Evolutionary conservation across 2,888 invertebrate species (phyloP).

Genomic region (Idaea biselata): DNA sequence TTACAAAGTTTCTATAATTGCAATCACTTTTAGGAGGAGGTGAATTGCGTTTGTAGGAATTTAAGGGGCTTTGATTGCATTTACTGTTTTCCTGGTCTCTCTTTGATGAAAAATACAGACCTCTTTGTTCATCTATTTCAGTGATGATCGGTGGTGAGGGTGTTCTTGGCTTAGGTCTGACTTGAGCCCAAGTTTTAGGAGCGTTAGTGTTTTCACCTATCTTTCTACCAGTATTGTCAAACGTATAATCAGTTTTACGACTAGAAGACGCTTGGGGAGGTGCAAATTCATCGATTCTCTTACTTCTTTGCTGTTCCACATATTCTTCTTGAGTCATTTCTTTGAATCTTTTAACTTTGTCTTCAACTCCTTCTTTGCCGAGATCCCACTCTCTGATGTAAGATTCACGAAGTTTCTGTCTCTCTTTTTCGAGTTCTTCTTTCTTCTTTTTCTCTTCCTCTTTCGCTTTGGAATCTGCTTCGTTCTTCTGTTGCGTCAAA

Average conservation of each 20-base stretch:
- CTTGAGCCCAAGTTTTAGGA: conserved; percentile 62
- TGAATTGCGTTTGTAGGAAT: conserved; percentile 3
- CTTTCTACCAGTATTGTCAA: conserved; percentile 57
- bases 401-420: conserved; percentile 73
- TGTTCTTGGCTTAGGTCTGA: conserved; percentile 48
- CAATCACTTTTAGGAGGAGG: conserved; percentile 45
- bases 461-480: conserved; percentile 67
- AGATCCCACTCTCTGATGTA: conserved; percentile 87
- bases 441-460: conserved; percentile 61
- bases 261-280: conserved; percentile 74
- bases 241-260: conserved; percentile 41
- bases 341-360: conserved; percentile 63
- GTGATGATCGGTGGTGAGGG: conserved; percentile 51
- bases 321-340: conserved; percentile 89
- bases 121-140: conserved; percentile 47
- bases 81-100: conserved; percentile 18
- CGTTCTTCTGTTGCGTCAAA: conserved; percentile 71
- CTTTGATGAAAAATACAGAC: conserved; percentile 57
- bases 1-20: no score
- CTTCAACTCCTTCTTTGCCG: conserved; percentile 83
- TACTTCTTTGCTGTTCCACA: conserved; percentile 86
- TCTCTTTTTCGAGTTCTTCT: conserved; percentile 70
- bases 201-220: conserved; percentile 26
- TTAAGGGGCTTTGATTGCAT: background rate
- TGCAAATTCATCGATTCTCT: conserved; percentile 89